Evolutionary conservation across 2,888 invertebrate species (phyloP).

Genomic region (Spodoptera exigua): DNA sequence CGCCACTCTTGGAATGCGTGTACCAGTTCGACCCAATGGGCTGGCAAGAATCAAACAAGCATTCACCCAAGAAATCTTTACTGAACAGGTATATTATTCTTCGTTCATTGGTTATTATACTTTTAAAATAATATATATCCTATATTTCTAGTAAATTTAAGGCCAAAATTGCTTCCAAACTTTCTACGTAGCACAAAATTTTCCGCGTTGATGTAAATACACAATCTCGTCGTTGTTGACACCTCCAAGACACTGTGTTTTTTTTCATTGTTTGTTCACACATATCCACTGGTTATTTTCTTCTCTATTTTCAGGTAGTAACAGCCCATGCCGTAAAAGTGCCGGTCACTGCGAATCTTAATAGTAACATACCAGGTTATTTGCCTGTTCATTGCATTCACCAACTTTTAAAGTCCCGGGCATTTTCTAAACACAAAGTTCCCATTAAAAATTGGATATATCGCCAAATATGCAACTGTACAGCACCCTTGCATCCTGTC

Average conservation of each 20-base stretch:
- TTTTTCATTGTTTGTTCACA: too few species aligned
- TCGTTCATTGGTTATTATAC: too few species aligned
- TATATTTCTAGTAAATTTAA: neutral
- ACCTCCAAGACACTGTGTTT: too few species aligned
- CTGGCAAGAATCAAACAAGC: conserved; percentile 97
- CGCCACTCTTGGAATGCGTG: conserved; percentile 98
- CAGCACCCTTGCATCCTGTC: conserved; percentile 97
- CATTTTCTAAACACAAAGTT: conserved; percentile 98
- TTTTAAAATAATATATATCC: neutral
- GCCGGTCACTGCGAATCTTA: conserved; percentile 96
- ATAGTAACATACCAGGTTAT: conserved; percentile 96
- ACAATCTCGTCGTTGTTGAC: too few species aligned
- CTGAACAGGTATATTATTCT: conserved; percentile 93
- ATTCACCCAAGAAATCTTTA: conserved; percentile 98
- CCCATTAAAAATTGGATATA: conserved; percentile 99
- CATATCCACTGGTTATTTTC: too few species aligned
- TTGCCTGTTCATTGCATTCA: conserved; percentile 99
- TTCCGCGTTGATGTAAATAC: too few species aligned
- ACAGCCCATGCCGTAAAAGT: conserved; percentile 98
- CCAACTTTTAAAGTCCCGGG: conserved; percentile 97
- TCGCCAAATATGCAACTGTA: conserved; percentile 96
- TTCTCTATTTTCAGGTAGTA: conserved; percentile 90
- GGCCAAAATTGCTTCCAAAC: too few species aligned
- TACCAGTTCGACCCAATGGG: conserved; percentile 95
- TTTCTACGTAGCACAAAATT: too few species aligned